Evolutionary conservation across 2,113 vertebrate genomes (phyloP), one percentile per base, ranked within the genome.

Genomic region (Pholis gunnellus): DNA sequence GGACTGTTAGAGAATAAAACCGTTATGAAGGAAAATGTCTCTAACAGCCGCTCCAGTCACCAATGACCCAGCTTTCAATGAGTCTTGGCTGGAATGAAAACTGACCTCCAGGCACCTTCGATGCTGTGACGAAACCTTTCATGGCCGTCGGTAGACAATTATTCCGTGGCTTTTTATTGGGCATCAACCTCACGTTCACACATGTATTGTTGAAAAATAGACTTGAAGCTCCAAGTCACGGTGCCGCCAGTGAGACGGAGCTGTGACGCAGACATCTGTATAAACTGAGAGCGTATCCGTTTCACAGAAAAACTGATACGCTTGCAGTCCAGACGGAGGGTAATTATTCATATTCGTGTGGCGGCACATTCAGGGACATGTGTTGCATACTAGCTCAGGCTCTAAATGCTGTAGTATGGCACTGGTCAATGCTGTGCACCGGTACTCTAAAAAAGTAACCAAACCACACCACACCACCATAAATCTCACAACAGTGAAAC

Each of bases 401-500:
- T 42, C 9, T 42, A 13, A 42, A 13, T 42, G 40, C 40, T 44
- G 42, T 40, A 9, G 9, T 40, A 40, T 40, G 38, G 9, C 38
- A 40, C 38, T 44, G 42, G 42, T 44, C 13, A 44, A 14, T 15
- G 42, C 3, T 44, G 42, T 14, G 42, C 4, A 31, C 29, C 29
- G n/a, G n/a, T 29, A 64, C 18, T 64, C 10, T n/a, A 17, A 44
- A 44, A 66, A n/a, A 42, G 2, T 18, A 72, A 17, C 2, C 48
- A 3, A 27, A 67, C n/a, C n/a, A n/a, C n/a, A n/a, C 70, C 44
- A 57, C 20, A 61, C 13, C 34, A 44, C 3, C 14, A 72, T 46
- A 60, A 13, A 66, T 74, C 57, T 44, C 13, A 66, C 57, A 67
- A 38, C 34, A 40, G n/a, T 52, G 59, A 84, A 75, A 82, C 70